These are phyloP conservation scores for Noctilio leporinus DNA, from an alignment of 2,113 vertebrate genomes.

Conservation along the genomic window DNA sequence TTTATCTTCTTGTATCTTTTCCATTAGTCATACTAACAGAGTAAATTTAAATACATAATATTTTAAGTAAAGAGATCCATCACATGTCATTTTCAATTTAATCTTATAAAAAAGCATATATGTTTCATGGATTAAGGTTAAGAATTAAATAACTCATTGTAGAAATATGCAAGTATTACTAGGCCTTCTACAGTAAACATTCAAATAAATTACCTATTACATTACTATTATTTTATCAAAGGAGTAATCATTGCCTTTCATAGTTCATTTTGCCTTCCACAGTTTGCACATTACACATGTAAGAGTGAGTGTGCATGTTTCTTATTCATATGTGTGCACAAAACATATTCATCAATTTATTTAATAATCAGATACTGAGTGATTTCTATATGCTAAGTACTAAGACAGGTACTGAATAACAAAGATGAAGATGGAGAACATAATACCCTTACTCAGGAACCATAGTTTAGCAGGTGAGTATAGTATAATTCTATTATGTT, in stretches of 20 bases:
- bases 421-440: background rate
- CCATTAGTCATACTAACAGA: background rate
- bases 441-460: background rate
- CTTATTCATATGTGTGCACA: background rate
- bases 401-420: background rate
- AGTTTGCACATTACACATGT: background rate
- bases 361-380: background rate
- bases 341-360: background rate
- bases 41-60: background rate
- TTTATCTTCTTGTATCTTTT: background rate
- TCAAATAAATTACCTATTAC: background rate
- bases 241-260: background rate
- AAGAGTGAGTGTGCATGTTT: background rate
- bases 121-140: background rate
- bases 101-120: background rate
- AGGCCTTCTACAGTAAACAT: background rate
- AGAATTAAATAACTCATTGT: background rate
- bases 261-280: background rate
- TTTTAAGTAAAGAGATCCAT: background rate
- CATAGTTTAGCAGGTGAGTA: background rate
- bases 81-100: background rate
- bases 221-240: conserved; percentile 2
- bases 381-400: background rate
- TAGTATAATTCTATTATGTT: background rate
- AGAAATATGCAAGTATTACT: background rate